These are phyloP conservation scores for Tragelaphus buxtoni DNA, from an alignment of 2,113 vertebrate species.

Conservation along the genomic window DNA sequence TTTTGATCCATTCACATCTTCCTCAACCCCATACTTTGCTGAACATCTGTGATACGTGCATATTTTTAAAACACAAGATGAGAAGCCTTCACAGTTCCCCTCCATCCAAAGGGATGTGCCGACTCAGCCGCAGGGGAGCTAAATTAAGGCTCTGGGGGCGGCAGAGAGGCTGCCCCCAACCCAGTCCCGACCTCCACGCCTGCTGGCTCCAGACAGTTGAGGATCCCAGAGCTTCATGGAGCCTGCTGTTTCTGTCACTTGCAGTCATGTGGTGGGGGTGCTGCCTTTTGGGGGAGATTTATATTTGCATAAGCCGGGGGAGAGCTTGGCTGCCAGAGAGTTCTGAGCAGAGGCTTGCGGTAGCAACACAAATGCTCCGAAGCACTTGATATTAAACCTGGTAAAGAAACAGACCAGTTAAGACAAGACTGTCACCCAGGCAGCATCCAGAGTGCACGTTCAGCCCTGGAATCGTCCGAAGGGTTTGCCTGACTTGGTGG, in stretches of 20 bases:
- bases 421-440: background rate
- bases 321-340: constrained; percentile 33
- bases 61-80: background rate
- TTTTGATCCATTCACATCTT: rapidly evolving
- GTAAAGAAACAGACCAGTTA: background rate
- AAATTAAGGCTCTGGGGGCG: background rate
- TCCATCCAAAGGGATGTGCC: rapidly evolving
- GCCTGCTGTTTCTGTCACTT: background rate
- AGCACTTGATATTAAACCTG: constrained; percentile 34
- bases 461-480: background rate
- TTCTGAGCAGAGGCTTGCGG: background rate
- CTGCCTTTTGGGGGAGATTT: background rate
- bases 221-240: background rate
- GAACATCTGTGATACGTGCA: background rate
- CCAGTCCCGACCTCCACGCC: background rate
- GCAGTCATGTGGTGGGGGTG: background rate
- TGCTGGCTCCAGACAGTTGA: rapidly evolving
- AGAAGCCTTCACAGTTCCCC: background rate
- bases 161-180: no score
- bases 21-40: no score
- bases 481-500: background rate
- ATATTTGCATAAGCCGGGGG: constrained; percentile 53
- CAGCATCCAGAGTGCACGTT: background rate
- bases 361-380: constrained; percentile 1
- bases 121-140: rapidly evolving